These are phyloP conservation scores for Calameuta filiformis DNA, from an alignment of 2,888 invertebrate genomes.

Conservation along the genomic window DNA sequence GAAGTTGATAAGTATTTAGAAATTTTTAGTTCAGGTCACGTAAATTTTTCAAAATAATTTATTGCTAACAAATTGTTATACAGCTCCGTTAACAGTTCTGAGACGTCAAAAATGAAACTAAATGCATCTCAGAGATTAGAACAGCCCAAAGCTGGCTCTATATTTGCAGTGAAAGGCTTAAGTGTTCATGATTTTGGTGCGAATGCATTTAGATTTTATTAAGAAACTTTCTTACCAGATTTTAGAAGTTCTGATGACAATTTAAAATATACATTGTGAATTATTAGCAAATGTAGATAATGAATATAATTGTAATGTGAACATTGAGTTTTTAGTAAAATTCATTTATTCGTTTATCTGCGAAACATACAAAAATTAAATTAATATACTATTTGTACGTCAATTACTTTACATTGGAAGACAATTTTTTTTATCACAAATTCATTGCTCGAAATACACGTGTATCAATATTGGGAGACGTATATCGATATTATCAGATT, in stretches of 20 bases:
- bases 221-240: background rate
- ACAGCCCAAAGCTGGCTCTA: conserved; percentile 67
- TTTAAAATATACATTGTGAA: background rate
- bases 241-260: background rate
- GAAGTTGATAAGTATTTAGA: too few species aligned
- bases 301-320: background rate
- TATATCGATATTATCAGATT: background rate
- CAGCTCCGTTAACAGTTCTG: too few species aligned
- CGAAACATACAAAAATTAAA: background rate
- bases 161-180: conserved; percentile 64
- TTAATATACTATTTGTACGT: background rate
- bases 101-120: conserved; percentile 67
- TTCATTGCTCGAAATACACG: background rate
- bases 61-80: too few species aligned
- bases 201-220: conserved; percentile 23
- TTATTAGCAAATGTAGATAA: background rate
- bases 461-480: background rate
- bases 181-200: conserved; percentile 55
- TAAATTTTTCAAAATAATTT: too few species aligned
- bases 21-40: too few species aligned
- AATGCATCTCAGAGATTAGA: conserved; percentile 56
- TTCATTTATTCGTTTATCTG: background rate
- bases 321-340: background rate
- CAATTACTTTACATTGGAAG: background rate
- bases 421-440: background rate